phyloP scores from a whole-genome alignment of 2,113 vertebrate species.

The Eudyptes chrysolophus region DNA sequence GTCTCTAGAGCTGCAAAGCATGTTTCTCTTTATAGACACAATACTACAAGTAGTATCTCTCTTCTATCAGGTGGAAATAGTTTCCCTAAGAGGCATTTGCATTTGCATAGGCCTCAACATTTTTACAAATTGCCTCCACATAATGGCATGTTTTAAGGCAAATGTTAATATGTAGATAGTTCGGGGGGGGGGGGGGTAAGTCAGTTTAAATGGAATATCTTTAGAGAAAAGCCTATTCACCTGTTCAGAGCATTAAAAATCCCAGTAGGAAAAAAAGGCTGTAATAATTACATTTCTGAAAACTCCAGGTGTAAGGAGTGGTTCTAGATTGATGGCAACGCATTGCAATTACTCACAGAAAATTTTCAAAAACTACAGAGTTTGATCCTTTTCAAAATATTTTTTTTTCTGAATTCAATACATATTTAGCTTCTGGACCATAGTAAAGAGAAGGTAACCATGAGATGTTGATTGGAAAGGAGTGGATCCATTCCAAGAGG shows the following conservation, averaged over 20 bases:
- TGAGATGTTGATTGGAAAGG: background rate
- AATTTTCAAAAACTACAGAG: background rate
- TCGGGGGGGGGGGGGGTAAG: too few relatives aligned
- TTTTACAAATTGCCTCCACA: background rate
- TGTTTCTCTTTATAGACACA: background rate
- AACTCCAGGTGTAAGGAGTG: background rate
- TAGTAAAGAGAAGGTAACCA: background rate
- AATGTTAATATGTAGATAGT: background rate
- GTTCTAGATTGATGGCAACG: background rate
- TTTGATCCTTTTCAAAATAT: background rate
- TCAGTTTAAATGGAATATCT: background rate
- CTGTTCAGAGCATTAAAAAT: background rate
- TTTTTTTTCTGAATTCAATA: background rate
- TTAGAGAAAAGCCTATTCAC: background rate
- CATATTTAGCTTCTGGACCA: background rate
- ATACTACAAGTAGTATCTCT: background rate
- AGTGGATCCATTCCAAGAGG: background rate
- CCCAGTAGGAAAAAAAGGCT: background rate
- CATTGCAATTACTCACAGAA: background rate
- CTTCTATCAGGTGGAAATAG: background rate
- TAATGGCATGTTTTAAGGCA: background rate
- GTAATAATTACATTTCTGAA: background rate
- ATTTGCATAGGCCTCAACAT: background rate
- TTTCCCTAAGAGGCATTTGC: background rate
- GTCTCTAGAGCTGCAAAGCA: background rate